Conservation (phyloP, 2,888 invertebrate species). For the Stenodema calcarata region DNA sequence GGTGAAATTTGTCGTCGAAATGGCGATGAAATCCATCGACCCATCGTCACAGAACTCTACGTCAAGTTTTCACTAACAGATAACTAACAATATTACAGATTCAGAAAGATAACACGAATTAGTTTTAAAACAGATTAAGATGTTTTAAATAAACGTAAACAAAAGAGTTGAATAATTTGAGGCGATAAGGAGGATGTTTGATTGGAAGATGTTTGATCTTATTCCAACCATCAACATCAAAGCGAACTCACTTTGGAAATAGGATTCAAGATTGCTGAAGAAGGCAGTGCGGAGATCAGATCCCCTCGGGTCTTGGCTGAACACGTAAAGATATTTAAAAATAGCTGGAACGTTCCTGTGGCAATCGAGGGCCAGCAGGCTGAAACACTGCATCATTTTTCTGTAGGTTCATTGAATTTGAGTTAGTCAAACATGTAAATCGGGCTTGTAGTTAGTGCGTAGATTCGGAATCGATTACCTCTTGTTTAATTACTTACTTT, state of each 20-base stretch:
- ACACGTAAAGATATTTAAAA: constrained; percentile 41
- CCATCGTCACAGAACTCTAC: too few relatives aligned
- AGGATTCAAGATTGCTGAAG: constrained; percentile 21
- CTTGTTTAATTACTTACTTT: background rate
- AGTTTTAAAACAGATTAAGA: too few relatives aligned
- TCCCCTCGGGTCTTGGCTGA: constrained; percentile 27
- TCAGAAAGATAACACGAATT: too few relatives aligned
- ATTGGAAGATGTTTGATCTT: too few relatives aligned
- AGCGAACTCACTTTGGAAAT: constrained; percentile 9
- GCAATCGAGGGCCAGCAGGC: background rate
- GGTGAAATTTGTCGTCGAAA: too few relatives aligned
- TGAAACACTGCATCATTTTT: constrained; percentile 23
- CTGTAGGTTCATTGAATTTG: background rate
- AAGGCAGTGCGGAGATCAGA: constrained; percentile 19
- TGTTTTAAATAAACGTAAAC: too few relatives aligned
- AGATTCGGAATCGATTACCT: background rate
- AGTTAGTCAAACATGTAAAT: background rate
- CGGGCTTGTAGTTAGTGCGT: background rate
- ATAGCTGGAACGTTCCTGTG: constrained; percentile 14
- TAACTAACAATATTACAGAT: too few relatives aligned
- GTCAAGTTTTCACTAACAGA: too few relatives aligned
- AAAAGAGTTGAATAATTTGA: too few relatives aligned
- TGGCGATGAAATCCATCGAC: too few relatives aligned
- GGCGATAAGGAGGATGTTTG: too few relatives aligned
- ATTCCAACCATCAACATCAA: too few relatives aligned